These are phyloP conservation scores for Xenentodon cancila DNA, from an alignment of 2,797 vertebrate genomes.

Conservation along the genomic window DNA sequence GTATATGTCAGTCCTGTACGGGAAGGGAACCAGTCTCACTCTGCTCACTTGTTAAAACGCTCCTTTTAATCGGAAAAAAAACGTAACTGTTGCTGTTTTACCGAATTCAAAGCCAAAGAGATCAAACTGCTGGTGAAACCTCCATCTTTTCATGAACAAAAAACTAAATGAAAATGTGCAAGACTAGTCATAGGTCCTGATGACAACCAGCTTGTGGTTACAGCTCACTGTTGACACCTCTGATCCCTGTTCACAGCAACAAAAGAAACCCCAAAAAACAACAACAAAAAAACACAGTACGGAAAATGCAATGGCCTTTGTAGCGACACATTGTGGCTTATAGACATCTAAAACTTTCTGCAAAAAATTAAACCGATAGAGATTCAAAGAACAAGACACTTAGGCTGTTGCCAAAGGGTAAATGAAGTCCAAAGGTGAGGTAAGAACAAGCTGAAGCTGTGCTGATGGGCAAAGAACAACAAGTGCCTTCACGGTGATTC, in stretches of 20 bases:
- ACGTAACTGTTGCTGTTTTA: neutral
- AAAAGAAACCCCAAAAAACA: neutral
- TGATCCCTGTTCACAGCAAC: conserved; percentile 30
- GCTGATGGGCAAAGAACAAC: conserved; percentile 51
- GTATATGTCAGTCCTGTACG: conserved; percentile 38
- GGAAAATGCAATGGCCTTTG: conserved; percentile 39
- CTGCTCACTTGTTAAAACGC: conserved; percentile 21
- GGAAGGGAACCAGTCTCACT: conserved; percentile 11
- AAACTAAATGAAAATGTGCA: neutral
- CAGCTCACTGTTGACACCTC: conserved; percentile 48
- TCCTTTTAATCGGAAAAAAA: neutral
- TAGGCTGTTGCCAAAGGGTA: conserved; percentile 41
- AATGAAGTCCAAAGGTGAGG: conserved; percentile 72
- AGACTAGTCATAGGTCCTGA: conserved; percentile 12
- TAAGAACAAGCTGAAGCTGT: conserved; percentile 47
- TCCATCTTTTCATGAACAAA: neutral
- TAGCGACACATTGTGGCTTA: conserved; percentile 11
- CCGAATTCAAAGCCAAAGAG: neutral
- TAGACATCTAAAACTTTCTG: conserved; percentile 16
- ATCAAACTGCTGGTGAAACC: neutral
- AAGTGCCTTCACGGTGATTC: conserved; percentile 59
- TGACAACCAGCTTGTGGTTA: conserved; percentile 47
- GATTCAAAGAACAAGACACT: conserved; percentile 16
- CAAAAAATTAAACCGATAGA: neutral
- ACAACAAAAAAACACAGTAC: conserved; percentile 23